Evolutionary conservation across 2,888 invertebrate species (phyloP).

Genomic region (Lymantria monacha): DNA sequence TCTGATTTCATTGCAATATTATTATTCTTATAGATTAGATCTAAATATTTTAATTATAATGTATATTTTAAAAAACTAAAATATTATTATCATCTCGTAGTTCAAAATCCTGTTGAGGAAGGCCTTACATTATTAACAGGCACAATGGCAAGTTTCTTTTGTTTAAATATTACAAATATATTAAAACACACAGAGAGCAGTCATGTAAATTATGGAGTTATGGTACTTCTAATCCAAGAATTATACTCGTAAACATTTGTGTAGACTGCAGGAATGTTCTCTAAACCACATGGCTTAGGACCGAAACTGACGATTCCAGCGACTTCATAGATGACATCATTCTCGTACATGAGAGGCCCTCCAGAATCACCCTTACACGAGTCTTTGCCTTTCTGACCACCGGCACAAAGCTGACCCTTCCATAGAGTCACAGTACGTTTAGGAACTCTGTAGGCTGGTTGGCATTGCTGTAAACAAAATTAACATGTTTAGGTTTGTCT

Average conservation of each 20-base stretch:
- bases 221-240: slow-evolving; percentile 76
- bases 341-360: slow-evolving; percentile 81
- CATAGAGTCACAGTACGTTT: neutral
- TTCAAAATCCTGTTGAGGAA: too few relatives aligned
- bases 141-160: too few relatives aligned
- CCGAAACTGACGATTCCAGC: slow-evolving; percentile 84
- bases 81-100: too few relatives aligned
- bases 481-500: neutral
- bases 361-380: slow-evolving; percentile 85
- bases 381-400: slow-evolving; percentile 77
- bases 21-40: too few relatives aligned
- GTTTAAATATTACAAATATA: too few relatives aligned
- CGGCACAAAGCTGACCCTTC: slow-evolving; percentile 75
- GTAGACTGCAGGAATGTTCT: slow-evolving; percentile 83
- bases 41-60: too few relatives aligned
- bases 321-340: slow-evolving; percentile 40
- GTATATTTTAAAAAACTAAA: too few relatives aligned
- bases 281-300: slow-evolving; percentile 80
- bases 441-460: neutral
- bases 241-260: slow-evolving; percentile 81
- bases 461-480: neutral
- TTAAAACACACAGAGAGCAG: neutral
- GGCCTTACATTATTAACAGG: too few relatives aligned
- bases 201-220: slow-evolving; percentile 15
- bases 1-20: too few relatives aligned